Evolutionary conservation across 2,113 vertebrate species (phyloP), one percentile per base, ranked within the genome.

Genomic region (Odobenus rosmarus): DNA sequence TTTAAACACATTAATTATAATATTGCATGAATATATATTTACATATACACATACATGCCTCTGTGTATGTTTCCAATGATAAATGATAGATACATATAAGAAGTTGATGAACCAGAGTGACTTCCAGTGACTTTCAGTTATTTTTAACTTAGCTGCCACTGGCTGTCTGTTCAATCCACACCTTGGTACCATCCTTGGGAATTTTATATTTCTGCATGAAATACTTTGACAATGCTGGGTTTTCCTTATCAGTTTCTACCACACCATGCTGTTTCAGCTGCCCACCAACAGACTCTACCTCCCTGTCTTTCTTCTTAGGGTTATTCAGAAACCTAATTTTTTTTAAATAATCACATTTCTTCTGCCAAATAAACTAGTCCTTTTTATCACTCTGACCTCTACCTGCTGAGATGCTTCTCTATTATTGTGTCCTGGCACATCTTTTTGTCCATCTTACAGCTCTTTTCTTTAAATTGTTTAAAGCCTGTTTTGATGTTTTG

Each of bases 281-380:
- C 2, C 6, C 36, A 2, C 46, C 49, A 31, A 39, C 2, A 61
- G 11, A 24, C 13, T 39, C 18, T n/a, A 39, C 6, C 7, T 69
- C 36, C 4, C 1, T 59, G 2, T 33, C 4, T 16, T 36, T 3
- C 1, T 62, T n/a, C 0, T 82, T 31, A 46, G 1, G 36, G 7
- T 71, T 36, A 72, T 42, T 57, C 42, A 83, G 26, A 49, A 57
- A 31, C 13, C 53, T 6, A 74, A 26, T 42, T 26, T 76, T 7
- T 42, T 42, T 39, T 71, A 46, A 13, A 26, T 61, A 28, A 18
- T 59, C 1, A 4, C 0, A 28, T 64, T 81, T 76, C 18, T 89
- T 42, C 39, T 53, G 4, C 4, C 7, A 33, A 42, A 2, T 80
- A 31, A 51, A 3, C 21, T 16, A 28, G 31, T 64, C 16, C 13